These are phyloP conservation scores for Agapornis roseicollis DNA, from an alignment of 2,113 vertebrate genomes.

Conservation along the genomic window DNA sequence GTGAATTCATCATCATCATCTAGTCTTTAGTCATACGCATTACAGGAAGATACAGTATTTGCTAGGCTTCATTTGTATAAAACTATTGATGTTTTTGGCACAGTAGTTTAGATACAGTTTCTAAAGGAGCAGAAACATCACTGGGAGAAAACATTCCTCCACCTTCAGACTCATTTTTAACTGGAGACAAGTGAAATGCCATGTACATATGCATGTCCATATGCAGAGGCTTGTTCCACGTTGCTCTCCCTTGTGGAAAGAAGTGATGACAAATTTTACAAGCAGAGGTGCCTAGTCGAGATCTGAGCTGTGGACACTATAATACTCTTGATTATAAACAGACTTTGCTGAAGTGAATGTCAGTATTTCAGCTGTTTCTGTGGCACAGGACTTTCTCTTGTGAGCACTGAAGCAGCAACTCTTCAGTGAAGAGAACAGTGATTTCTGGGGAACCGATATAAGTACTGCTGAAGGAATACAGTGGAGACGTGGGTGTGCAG, in stretches of 20 bases:
- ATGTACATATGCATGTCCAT: not conserved
- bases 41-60: not conserved
- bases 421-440: not conserved
- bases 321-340: not conserved
- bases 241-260: constrained; percentile 14
- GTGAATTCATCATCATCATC: not conserved
- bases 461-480: constrained; percentile 37
- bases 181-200: not conserved
- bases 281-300: constrained; percentile 28
- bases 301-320: constrained; percentile 25
- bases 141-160: constrained; percentile 30
- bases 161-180: constrained; percentile 17
- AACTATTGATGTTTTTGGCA: constrained; percentile 36
- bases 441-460: constrained; percentile 40
- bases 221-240: not conserved
- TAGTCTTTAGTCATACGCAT: not conserved
- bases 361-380: not conserved
- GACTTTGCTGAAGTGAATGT: not conserved
- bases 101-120: constrained; percentile 32
- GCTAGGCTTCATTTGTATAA: constrained; percentile 16
- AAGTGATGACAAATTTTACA: constrained; percentile 44
- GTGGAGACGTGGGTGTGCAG: constrained; percentile 47
- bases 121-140: constrained; percentile 14
- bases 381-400: not conserved
- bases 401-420: not conserved